Evolutionary conservation across 2,888 invertebrate genomes (phyloP).

Genomic region (Drosophila colorata): DNA sequence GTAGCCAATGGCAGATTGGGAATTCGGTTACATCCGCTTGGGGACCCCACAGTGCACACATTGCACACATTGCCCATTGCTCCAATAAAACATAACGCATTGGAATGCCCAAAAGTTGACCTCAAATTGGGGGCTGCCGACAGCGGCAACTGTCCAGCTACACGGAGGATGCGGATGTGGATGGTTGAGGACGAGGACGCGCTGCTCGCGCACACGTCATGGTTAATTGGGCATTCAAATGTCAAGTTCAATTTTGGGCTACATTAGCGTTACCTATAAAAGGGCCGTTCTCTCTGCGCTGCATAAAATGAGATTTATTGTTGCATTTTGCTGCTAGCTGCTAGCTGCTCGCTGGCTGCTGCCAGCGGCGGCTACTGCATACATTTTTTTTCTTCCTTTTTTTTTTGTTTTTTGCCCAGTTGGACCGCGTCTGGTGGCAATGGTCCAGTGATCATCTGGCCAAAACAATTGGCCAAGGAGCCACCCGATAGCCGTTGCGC

Average conservation of each 20-base stretch:
- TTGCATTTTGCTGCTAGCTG: conserved; percentile 75
- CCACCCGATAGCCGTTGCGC: conserved; percentile 13
- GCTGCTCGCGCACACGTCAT: conserved; percentile 68
- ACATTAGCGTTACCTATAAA: conserved; percentile 85
- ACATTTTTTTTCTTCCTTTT: conserved; percentile 46
- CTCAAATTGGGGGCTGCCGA: conserved; percentile 48
- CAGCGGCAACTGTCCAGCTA: conserved; percentile 30
- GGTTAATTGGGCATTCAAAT: conserved; percentile 85
- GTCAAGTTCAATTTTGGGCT: conserved; percentile 85
- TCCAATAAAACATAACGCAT: conserved; percentile 77
- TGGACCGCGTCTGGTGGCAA: conserved; percentile 64
- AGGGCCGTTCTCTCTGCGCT: conserved; percentile 76
- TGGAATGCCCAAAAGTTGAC: conserved; percentile 71
- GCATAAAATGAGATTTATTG: conserved; percentile 84
- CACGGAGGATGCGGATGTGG: conserved; percentile 15
- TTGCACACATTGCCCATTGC: conserved; percentile 33
- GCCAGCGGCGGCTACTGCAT: conserved; percentile 32
- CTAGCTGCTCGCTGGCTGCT: conserved; percentile 1
- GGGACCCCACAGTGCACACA: conserved; percentile 24
- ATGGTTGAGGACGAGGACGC: conserved; percentile 31
- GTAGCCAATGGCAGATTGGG: conserved; percentile 20
- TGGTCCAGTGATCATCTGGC: conserved; percentile 64
- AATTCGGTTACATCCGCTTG: conserved; percentile 11
- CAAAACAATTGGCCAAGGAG: conserved; percentile 53
- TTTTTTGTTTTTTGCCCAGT: not conserved